Conservation (phyloP, 2,797 vertebrate species). For the Malurus splendens region DNA sequence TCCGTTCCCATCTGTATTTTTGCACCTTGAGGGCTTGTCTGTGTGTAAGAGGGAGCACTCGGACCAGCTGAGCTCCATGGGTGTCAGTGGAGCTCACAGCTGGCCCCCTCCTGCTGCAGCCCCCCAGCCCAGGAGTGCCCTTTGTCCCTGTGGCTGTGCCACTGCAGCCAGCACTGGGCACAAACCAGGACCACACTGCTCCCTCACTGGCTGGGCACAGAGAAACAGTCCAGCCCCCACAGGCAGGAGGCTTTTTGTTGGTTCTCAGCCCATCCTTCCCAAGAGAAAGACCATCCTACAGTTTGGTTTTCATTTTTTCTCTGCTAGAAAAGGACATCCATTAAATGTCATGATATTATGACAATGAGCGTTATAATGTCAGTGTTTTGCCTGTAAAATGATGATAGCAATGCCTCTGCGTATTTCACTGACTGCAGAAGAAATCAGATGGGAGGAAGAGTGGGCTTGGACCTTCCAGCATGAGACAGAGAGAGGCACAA, state of each 20-base stretch:
- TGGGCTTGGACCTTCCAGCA: background rate
- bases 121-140: background rate
- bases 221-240: background rate
- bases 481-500: background rate
- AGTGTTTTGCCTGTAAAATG: background rate
- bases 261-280: background rate
- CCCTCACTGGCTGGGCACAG: background rate
- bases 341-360: background rate
- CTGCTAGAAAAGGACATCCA: background rate
- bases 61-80: background rate
- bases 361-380: background rate
- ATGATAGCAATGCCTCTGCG: background rate
- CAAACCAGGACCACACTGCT: background rate
- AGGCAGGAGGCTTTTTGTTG: background rate
- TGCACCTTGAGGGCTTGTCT: background rate
- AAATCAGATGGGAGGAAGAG: background rate
- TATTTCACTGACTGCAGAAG: background rate
- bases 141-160: background rate
- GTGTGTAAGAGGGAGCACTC: background rate
- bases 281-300: background rate
- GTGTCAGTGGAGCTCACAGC: background rate
- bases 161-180: background rate
- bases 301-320: background rate
- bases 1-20: background rate
- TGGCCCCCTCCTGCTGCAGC: background rate